Percentiles rank a stretch among this genome's conserved stretches.
These are phyloP conservation scores for Andrena fulva DNA, from an alignment of 2,888 invertebrate genomes.

Conservation along the genomic window DNA sequence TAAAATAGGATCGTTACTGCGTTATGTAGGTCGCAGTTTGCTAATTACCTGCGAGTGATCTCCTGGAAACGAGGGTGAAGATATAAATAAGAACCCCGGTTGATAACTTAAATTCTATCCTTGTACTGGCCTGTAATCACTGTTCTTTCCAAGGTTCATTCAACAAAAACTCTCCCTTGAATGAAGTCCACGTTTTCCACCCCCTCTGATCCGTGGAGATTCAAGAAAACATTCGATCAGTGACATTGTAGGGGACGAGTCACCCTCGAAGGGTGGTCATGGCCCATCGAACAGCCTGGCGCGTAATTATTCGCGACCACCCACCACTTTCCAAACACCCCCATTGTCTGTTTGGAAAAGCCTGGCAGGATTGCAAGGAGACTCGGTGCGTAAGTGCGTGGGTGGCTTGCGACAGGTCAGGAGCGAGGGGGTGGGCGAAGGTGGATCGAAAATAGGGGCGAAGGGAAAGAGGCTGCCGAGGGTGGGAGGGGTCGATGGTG, in stretches of 20 bases:
- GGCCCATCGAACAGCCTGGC: background rate
- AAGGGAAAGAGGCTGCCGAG: constrained; percentile 26
- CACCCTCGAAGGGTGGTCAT: background rate
- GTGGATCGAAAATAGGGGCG: constrained; percentile 50
- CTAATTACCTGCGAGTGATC: background rate
- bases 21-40: background rate
- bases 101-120: too few species aligned
- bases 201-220: too few species aligned
- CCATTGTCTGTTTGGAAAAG: background rate
- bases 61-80: too few species aligned
- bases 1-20: background rate
- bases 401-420: constrained; percentile 83
- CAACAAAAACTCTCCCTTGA: too few species aligned
- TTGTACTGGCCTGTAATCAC: too few species aligned
- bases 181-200: too few species aligned
- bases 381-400: constrained; percentile 75
- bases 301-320: background rate
- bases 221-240: too few species aligned
- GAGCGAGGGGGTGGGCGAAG: constrained; percentile 70
- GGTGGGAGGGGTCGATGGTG: constrained; percentile 34
- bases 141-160: too few species aligned
- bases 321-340: background rate
- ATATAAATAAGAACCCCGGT: too few species aligned
- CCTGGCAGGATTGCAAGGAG: constrained; percentile 13
- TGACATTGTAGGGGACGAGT: too few species aligned